Percentiles rank a stretch among this genome's conserved stretches.
Evolutionary conservation across 2,888 invertebrate genomes (phyloP).

Genomic region (Candidula unifasciata): DNA sequence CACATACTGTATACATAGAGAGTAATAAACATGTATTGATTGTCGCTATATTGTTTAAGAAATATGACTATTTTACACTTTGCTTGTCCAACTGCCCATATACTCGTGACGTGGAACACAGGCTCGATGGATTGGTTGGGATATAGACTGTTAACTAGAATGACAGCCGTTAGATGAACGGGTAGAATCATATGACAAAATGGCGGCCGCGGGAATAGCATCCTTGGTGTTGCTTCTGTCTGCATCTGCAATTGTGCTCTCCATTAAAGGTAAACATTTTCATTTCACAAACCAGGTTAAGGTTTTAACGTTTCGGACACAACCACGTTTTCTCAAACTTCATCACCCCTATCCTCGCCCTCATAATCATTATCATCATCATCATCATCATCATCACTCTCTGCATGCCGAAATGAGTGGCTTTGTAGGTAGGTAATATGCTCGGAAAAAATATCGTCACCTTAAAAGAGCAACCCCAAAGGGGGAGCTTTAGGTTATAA

Average conservation of each 20-base stretch:
- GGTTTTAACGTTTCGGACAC: too few species aligned
- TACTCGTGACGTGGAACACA: constrained; percentile 11
- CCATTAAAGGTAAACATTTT: not conserved
- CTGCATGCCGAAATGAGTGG: too few species aligned
- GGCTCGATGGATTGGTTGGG: not conserved
- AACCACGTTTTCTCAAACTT: too few species aligned
- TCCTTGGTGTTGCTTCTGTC: not conserved
- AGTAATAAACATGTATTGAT: not conserved
- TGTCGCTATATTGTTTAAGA: not conserved
- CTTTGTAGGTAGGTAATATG: too few species aligned
- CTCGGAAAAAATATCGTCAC: too few species aligned
- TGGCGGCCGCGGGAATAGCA: not conserved
- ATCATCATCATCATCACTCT: too few species aligned
- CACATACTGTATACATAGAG: not conserved
- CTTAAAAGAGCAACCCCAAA: too few species aligned
- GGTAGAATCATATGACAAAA: not conserved
- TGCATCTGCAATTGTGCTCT: not conserved
- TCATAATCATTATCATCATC: too few species aligned
- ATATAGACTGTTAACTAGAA: not conserved
- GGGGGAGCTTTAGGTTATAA: too few species aligned
- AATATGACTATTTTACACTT: not conserved
- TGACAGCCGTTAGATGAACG: not conserved
- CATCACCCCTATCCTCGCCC: too few species aligned
- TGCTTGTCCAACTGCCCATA: not conserved
- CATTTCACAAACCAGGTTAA: too few species aligned